phyloP scores from a whole-genome alignment of 2,888 invertebrate genomes.

The Zhuqinia jingwanae region DNA sequence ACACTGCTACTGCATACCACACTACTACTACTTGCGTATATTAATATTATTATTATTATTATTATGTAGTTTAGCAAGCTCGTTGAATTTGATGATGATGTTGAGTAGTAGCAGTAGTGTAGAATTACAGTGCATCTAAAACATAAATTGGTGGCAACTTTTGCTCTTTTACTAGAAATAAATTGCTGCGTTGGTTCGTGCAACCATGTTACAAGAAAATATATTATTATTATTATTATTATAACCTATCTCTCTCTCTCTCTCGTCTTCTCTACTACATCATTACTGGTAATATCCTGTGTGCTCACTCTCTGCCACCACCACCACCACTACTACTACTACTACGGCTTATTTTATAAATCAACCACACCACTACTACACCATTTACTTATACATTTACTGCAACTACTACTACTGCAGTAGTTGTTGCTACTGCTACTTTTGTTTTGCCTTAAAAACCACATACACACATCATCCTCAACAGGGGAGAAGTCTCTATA shows the following conservation, averaged over 20 bases:
- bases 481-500: not conserved
- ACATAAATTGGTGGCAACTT: slow-evolving; percentile 27
- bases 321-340: slow-evolving; percentile 5
- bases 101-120: not conserved
- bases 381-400: slow-evolving; percentile 7
- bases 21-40: slow-evolving; percentile 34
- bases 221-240: slow-evolving; percentile 54
- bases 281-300: slow-evolving; percentile 59
- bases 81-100: slow-evolving; percentile 21
- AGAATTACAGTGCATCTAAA: slow-evolving; percentile 25
- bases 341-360: slow-evolving; percentile 12
- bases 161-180: slow-evolving; percentile 29
- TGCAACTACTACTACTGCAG: not conserved
- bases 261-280: slow-evolving; percentile 36
- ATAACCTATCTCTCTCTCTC: slow-evolving; percentile 20
- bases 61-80: not conserved
- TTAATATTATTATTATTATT: slow-evolving; percentile 17
- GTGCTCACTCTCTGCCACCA: not conserved
- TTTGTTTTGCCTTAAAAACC: slow-evolving; percentile 46
- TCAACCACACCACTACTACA: slow-evolving; percentile 12
- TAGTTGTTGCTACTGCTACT: not conserved
- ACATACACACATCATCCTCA: slow-evolving; percentile 23
- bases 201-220: slow-evolving; percentile 54
- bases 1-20: slow-evolving; percentile 10
- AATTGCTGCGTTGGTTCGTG: slow-evolving; percentile 48